phyloP scores from a whole-genome alignment of 2,888 invertebrate species.

The Torymus aiolomorphi region DNA sequence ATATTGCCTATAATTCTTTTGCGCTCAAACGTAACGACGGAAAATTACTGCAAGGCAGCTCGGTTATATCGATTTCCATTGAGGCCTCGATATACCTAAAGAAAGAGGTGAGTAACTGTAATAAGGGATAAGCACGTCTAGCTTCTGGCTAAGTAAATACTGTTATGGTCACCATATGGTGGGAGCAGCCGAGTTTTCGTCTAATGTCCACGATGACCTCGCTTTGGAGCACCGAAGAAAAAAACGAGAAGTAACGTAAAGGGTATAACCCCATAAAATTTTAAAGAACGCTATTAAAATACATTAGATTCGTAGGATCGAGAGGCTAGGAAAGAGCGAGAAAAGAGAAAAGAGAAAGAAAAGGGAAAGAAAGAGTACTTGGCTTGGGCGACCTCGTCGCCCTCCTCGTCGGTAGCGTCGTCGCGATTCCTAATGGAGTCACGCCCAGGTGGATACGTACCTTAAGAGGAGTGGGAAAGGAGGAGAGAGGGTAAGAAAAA shows the following conservation, averaged over 20 bases:
- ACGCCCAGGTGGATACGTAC: constrained; percentile 57
- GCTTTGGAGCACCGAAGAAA: not conserved
- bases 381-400: constrained; percentile 22
- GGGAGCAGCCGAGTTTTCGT: constrained; percentile 1
- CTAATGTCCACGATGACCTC: not conserved
- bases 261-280: constrained; percentile 36
- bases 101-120: not conserved
- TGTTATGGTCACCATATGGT: not conserved
- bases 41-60: constrained; percentile 15
- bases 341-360: not conserved
- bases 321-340: constrained; percentile 1
- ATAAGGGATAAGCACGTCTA: constrained; percentile 22
- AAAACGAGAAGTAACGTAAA: constrained; percentile 12
- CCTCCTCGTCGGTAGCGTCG: not conserved
- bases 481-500: constrained; percentile 52
- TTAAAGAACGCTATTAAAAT: constrained; percentile 49
- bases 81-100: constrained; percentile 8
- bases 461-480: constrained; percentile 29
- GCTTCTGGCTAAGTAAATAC: constrained; percentile 16
- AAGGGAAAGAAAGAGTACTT: constrained; percentile 5
- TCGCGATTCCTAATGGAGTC: constrained; percentile 59
- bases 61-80: constrained; percentile 41
- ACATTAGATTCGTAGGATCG: constrained; percentile 32
- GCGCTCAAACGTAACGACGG: constrained; percentile 10
- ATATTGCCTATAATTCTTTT: constrained; percentile 37